These are phyloP conservation scores for Dioctria rufipes DNA, from an alignment of 2,888 invertebrate species.

Conservation along the genomic window DNA sequence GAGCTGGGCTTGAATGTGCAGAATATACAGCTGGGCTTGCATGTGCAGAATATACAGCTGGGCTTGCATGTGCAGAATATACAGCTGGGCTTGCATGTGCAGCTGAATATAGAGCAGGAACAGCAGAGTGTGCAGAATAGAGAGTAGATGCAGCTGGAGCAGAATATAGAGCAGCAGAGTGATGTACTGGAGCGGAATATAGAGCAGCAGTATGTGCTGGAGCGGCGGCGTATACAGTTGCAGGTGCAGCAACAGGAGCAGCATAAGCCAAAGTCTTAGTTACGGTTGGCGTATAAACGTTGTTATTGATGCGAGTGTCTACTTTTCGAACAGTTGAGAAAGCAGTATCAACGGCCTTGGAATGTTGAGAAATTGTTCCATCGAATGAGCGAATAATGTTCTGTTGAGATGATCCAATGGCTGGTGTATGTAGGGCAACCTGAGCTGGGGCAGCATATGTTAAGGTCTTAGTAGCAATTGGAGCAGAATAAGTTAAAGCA, in stretches of 20 bases:
- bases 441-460: conserved; percentile 58
- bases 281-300: conserved; percentile 72
- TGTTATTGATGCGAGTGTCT: conserved; percentile 75
- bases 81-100: conserved; percentile 61
- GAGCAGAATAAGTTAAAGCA: conserved; percentile 50
- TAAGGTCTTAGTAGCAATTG: conserved; percentile 47
- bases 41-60: conserved; percentile 18
- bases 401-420: conserved; percentile 73
- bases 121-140: conserved; percentile 63
- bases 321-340: conserved; percentile 76
- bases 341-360: conserved; percentile 76
- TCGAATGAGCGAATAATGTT: conserved; percentile 75
- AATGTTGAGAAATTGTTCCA: conserved; percentile 74
- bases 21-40: conserved; percentile 61
- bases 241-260: conserved; percentile 62
- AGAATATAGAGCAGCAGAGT: conserved; percentile 50
- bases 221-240: conserved; percentile 62
- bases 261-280: conserved; percentile 66
- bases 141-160: conserved; percentile 57
- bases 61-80: conserved; percentile 62
- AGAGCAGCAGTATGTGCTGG: conserved; percentile 45
- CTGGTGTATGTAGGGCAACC: conserved; percentile 62
- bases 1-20: conserved; percentile 59
- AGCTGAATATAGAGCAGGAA: conserved; percentile 62
- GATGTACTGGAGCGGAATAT: conserved; percentile 54